phyloP scores from a whole-genome alignment of 2,113 vertebrate species.

The Calonectris borealis region DNA sequence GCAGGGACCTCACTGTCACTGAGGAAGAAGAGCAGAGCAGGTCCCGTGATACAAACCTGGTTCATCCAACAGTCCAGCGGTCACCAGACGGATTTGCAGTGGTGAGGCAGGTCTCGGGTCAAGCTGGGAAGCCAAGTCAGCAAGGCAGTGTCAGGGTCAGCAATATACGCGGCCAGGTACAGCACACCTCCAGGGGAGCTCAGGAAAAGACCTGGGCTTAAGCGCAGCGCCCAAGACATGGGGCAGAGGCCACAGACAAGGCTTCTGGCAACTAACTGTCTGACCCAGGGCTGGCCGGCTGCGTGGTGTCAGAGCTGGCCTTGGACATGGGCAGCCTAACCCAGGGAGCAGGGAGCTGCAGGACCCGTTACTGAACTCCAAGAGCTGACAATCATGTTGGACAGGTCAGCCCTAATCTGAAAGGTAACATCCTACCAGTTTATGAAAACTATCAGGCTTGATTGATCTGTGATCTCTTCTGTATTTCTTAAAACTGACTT shows the following conservation, averaged over 20 bases:
- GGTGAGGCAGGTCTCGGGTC: too few relatives aligned
- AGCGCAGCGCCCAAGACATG: not conserved
- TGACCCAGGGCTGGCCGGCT: not conserved
- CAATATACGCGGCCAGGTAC: too few relatives aligned
- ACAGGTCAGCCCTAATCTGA: not conserved
- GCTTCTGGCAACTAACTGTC: not conserved
- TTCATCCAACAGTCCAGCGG: not conserved
- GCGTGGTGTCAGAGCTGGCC: not conserved
- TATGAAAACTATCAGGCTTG: not conserved
- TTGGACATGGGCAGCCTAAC: not conserved
- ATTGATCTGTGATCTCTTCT: not conserved
- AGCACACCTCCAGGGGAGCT: not conserved
- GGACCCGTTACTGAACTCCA: not conserved
- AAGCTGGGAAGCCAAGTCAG: not conserved
- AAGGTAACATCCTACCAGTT: not conserved
- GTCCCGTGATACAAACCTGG: accelerated
- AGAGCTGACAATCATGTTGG: not conserved
- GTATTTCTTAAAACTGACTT: not conserved
- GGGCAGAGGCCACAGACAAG: not conserved
- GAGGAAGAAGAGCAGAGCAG: not conserved
- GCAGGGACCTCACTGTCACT: not conserved
- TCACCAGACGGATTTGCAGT: not conserved
- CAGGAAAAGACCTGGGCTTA: not conserved
- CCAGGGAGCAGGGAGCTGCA: not conserved
- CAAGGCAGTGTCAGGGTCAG: not conserved